Evolutionary conservation across 2,113 vertebrate species (phyloP).

Genomic region (Octodon degus): DNA sequence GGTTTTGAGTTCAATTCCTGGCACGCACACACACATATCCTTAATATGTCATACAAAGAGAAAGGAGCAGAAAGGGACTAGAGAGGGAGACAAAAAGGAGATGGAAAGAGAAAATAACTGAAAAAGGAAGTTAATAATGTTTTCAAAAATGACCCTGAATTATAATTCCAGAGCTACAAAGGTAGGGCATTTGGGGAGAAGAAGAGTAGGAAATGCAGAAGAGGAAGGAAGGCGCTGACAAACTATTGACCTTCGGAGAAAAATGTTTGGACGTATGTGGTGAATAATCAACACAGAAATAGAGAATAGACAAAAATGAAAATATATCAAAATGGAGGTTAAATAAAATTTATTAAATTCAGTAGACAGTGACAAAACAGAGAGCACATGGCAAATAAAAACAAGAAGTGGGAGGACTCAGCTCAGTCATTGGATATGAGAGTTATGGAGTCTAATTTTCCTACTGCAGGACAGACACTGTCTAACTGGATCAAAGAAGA

Average conservation of each 20-base stretch:
- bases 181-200: background rate
- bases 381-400: background rate
- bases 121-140: background rate
- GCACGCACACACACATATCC: too few relatives aligned
- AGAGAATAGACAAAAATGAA: conserved; percentile 34
- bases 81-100: background rate
- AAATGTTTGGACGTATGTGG: background rate
- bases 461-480: background rate
- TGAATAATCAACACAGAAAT: background rate
- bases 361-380: background rate
- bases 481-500: background rate
- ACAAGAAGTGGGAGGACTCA: background rate
- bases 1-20: too few relatives aligned
- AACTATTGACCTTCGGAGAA: background rate
- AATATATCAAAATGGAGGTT: background rate
- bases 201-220: background rate
- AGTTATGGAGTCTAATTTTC: background rate
- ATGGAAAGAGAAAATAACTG: background rate
- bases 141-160: conserved; percentile 9
- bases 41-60: background rate
- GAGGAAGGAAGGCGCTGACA: background rate
- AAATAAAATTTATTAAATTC: background rate
- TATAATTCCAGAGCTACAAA: background rate
- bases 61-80: background rate
- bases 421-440: background rate